Evolutionary conservation across 1,140 invertebrate genomes (phyloP).

Genomic region (Aphelinus atriplicis): DNA sequence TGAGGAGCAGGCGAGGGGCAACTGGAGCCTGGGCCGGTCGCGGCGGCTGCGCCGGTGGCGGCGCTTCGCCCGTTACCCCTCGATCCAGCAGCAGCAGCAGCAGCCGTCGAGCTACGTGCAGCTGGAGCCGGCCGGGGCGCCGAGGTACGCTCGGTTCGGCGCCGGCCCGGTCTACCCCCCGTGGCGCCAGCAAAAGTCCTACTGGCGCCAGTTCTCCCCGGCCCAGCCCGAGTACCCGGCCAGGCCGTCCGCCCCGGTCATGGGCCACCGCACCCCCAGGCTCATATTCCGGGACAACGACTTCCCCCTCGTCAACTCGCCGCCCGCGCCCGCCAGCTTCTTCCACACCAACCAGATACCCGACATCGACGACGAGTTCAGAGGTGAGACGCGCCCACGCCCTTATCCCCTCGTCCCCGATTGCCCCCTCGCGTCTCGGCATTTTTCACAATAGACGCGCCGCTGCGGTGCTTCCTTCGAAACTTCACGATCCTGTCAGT

Average conservation of each 20-base stretch:
- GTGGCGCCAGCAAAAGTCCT: slow-evolving; percentile 60
- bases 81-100: slow-evolving; percentile 4
- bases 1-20: not conserved
- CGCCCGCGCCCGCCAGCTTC: slow-evolving; percentile 52
- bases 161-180: slow-evolving; percentile 34
- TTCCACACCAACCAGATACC: slow-evolving; percentile 62
- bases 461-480: too few relatives aligned
- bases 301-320: slow-evolving; percentile 47
- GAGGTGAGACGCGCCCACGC: slow-evolving; percentile 52
- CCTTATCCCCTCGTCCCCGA: too few relatives aligned
- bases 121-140: slow-evolving; percentile 46
- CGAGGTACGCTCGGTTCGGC: slow-evolving; percentile 43
- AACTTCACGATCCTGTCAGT: too few relatives aligned
- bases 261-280: slow-evolving; percentile 66
- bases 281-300: slow-evolving; percentile 66
- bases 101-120: slow-evolving; percentile 42
- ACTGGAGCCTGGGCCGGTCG: not conserved
- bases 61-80: slow-evolving; percentile 53
- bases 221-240: slow-evolving; percentile 50
- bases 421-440: too few relatives aligned
- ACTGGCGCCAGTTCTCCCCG: slow-evolving; percentile 53
- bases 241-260: slow-evolving; percentile 55
- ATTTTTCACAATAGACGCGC: too few relatives aligned
- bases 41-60: slow-evolving; percentile 53
- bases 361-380: slow-evolving; percentile 60